Evolutionary conservation across 2,113 vertebrate genomes (phyloP).

Genomic region (Epinephelus lanceolatus): DNA sequence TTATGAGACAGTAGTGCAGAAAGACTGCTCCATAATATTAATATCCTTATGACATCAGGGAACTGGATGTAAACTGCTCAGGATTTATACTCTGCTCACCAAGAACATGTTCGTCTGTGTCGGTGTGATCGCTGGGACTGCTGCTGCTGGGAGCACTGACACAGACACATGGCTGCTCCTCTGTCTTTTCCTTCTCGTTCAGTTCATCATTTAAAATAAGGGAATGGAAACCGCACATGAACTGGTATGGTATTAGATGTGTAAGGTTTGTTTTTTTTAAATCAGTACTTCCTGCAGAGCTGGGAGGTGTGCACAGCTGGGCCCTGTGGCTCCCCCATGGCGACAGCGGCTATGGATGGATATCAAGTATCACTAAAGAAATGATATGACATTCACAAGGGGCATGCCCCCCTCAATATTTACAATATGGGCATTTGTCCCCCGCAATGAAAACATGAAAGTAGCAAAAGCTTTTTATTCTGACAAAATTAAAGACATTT

Average conservation of each 20-base stretch:
- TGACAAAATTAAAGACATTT: no score
- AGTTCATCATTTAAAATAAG: background rate
- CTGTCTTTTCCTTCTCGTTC: background rate
- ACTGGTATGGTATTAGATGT: background rate
- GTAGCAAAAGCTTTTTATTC: no score
- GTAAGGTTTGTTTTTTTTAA: background rate
- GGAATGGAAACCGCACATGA: background rate
- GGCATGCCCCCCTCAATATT: no score
- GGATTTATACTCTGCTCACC: background rate
- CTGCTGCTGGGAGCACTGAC: constrained; percentile 6
- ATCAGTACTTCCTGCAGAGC: constrained; percentile 9
- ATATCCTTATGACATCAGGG: background rate
- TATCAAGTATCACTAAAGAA: background rate
- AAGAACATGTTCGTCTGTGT: background rate
- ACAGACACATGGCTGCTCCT: background rate
- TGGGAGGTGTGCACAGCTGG: constrained; percentile 16
- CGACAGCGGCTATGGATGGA: background rate
- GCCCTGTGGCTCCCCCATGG: constrained; percentile 16
- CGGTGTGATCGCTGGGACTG: background rate
- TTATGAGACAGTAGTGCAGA: background rate
- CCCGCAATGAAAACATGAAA: no score
- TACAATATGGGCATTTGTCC: no score
- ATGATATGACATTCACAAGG: no score
- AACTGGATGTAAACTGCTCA: background rate
- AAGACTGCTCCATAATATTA: background rate